Conservation (phyloP, 2,888 invertebrate species). For the Eurytoma californica region DNA sequence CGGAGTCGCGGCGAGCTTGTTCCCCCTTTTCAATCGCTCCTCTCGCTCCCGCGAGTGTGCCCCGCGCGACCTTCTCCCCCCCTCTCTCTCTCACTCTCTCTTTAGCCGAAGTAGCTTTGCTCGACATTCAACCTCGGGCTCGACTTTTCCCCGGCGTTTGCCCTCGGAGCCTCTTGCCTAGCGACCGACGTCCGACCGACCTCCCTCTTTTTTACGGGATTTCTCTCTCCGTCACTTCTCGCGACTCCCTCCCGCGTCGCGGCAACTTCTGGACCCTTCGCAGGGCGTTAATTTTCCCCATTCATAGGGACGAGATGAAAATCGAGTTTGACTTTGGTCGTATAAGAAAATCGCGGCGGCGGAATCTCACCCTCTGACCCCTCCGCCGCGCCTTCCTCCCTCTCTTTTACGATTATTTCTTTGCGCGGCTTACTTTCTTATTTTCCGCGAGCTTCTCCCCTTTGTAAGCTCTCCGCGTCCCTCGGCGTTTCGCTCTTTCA, state of each 20-base stretch:
- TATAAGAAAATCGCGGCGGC: conserved; percentile 19
- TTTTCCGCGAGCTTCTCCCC: neutral
- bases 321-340: conserved; percentile 43
- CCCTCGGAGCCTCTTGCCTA: neutral
- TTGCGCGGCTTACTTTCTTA: neutral
- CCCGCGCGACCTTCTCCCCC: conserved; percentile 10
- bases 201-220: conserved; percentile 9
- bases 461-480: conserved; percentile 8
- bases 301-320: conserved; percentile 39
- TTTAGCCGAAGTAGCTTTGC: conserved; percentile 10
- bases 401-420: neutral
- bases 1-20: too few relatives aligned
- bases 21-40: too few relatives aligned
- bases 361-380: neutral
- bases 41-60: neutral
- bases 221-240: neutral
- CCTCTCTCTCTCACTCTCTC: conserved; percentile 11
- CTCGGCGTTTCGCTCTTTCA: conserved; percentile 21
- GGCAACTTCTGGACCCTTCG: conserved; percentile 15
- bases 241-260: conserved; percentile 4
- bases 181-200: neutral
- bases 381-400: neutral
- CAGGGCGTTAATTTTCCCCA: conserved; percentile 44
- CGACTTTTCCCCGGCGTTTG: conserved; percentile 17
- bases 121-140: conserved; percentile 40